phyloP scores from a whole-genome alignment of 2,797 vertebrate species.

The Spinus olivaceus region DNA sequence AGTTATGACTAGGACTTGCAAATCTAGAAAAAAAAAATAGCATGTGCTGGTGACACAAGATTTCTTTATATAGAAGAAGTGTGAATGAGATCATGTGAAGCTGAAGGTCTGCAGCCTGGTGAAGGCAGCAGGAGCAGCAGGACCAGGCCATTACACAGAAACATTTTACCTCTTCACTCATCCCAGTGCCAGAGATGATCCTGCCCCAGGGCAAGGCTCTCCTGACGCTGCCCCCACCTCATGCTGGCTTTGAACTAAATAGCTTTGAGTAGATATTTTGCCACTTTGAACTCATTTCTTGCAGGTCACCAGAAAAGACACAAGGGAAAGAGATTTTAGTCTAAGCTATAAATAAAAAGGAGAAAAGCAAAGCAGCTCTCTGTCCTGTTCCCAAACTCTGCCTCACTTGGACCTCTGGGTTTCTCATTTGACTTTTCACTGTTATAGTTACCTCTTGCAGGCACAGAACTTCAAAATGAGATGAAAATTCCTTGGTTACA shows the following conservation, averaged over 20 bases:
- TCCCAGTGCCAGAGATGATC: neutral
- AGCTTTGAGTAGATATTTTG: neutral
- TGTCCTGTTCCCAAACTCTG: neutral
- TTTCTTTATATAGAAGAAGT: neutral
- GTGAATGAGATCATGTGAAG: neutral
- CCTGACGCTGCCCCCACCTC: neutral
- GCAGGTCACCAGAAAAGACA: neutral
- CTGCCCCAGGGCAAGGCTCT: neutral
- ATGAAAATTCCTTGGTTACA: neutral
- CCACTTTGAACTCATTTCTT: neutral
- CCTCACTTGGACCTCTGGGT: neutral
- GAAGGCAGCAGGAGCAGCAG: neutral
- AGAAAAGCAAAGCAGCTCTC: neutral
- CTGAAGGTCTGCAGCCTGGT: neutral
- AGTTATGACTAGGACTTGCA: neutral
- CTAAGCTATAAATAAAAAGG: neutral
- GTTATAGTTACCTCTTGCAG: neutral
- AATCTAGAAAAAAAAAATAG: neutral
- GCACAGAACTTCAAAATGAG: neutral
- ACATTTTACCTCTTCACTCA: neutral
- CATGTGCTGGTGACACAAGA: neutral
- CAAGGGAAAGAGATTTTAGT: neutral
- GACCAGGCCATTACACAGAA: rapidly evolving
- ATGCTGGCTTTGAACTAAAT: neutral
- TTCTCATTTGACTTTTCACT: neutral